Evolutionary conservation across 1,140 invertebrate species (phyloP), one percentile per base, ranked within the genome.

Genomic region (Paraescarpia echinospica): DNA sequence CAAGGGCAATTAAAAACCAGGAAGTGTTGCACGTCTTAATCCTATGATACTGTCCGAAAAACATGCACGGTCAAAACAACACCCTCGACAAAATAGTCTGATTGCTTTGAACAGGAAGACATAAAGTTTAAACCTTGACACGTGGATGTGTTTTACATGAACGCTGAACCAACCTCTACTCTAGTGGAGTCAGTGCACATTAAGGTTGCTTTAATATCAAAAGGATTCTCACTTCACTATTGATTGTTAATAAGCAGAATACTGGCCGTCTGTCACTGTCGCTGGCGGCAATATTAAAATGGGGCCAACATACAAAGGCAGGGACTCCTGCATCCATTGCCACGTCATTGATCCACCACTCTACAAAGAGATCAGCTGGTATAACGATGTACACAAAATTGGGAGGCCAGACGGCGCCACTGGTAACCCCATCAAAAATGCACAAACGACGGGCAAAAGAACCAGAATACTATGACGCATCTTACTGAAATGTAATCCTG

Each of bases 161-260:
- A 77, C 2, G 59, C 59, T 12, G 59, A 12, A 27, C 8, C 59
- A 18, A 77, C 59, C 22, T 77, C 27, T 31, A 18, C 59, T 77
- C 18, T 31, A 27, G 22, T 31, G 59, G 59, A 27, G 59, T 77
- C 59, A 77, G 9, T 77, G 59, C 9, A 77, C 27, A 77, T 77
- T 77, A 77, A 77, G 59, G 59, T 77, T 77, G 27, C 59, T 77
- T 77, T 77, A 77, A 77, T 77, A 77, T 77, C 59, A 77, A 77
- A 77, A 77, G 59, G 59, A 77, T 77, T 77, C 59, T 77, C 59
- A 77, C 59, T 77, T 77, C 59, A 77, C 27, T 77, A 77, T 77
- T 77, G 59, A 77, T 77, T 77, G 59, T 77, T 77, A 77, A 77
- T 77, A 77, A 77, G 59, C 59, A 27, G 59, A 27, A 77, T 2